These are phyloP conservation scores for Meloidogyne hapla DNA, from an alignment of 1,140 invertebrate species.

Conservation along the genomic window DNA sequence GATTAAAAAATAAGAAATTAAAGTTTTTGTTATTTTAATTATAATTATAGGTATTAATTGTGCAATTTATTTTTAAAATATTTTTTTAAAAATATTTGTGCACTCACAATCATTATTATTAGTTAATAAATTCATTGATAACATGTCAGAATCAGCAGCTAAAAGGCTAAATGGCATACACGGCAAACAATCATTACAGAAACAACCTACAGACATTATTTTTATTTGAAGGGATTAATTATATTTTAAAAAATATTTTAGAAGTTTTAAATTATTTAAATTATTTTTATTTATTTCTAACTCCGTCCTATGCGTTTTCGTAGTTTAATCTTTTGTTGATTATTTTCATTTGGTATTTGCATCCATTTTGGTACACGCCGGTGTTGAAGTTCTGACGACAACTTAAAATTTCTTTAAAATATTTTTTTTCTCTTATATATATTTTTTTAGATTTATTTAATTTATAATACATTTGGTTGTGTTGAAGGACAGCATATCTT, in stretches of 20 bases:
- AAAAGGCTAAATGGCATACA: constrained; percentile 20
- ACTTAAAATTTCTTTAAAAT: too few species aligned
- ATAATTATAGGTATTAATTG: too few species aligned
- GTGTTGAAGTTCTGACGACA: not conserved
- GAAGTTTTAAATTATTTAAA: not conserved
- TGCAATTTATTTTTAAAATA: too few species aligned
- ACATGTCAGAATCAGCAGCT: not conserved
- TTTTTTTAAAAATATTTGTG: too few species aligned
- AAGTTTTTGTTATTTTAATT: too few species aligned
- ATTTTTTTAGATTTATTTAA: too few species aligned
- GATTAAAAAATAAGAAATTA: too few species aligned
- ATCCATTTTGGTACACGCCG: not conserved
- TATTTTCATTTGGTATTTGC: not conserved
- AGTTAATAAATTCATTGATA: not conserved
- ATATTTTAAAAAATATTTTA: too few species aligned
- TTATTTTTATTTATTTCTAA: not conserved
- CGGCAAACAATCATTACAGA: not conserved
- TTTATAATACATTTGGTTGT: too few species aligned
- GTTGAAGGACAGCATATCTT: too few species aligned
- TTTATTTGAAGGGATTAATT: too few species aligned
- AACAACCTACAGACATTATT: not conserved
- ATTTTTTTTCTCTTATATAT: too few species aligned
- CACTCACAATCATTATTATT: not conserved
- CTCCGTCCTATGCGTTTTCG: not conserved
- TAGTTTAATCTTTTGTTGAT: not conserved